Evolutionary conservation across 2,113 vertebrate species (phyloP), one percentile per base, ranked within the genome.

Genomic region (Bambusicola thoracicus): DNA sequence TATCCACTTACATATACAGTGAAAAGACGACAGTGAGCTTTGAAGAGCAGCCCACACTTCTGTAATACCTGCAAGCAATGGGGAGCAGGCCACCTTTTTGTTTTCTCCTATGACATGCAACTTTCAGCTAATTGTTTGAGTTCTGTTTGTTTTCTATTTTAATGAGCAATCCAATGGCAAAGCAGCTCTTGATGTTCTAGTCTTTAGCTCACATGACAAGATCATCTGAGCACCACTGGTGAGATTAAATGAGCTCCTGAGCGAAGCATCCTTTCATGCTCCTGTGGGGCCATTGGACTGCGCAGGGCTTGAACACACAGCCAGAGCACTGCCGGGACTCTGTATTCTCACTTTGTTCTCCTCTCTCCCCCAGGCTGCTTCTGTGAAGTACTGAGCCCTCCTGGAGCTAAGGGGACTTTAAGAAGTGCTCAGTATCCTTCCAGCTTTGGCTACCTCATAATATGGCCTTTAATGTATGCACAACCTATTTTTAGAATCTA

Each of bases 391-490:
- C 29, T 93, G 77, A 92, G 74, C 51, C 69, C 46, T 85, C 32
- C 80, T 62, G 66, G 70, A 95, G 87, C 80, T 68, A 81, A 24
- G 19, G 58, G 43, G 73, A 88, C 66, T 92, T 85, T 1, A 75
- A 89, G 89, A 86, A 89, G 43, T 53, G 32, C 40, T 89, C 81
- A 63, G 67, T 46, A 92, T 63, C 40, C 72, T 72, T 78, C 43
- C 40, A 81, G 79, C 78, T 83, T 77, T 86, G 65, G 51, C 79
- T 92, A 41, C 82, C 20, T 86, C 69, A 68, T 88, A 95, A 81
- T 81, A 83, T 4, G 75, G n/a, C 36, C 85, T 87, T 91, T 92
- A 94, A 96, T 91, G 46, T 91, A 94, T 90, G 87, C 88, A 94
- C 62, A 89, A 25, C 9, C 79, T 89, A 90, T 94, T 95, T 94